These are phyloP conservation scores for Ptilonorhynchus violaceus DNA, from an alignment of 2,113 vertebrate species.

Conservation along the genomic window DNA sequence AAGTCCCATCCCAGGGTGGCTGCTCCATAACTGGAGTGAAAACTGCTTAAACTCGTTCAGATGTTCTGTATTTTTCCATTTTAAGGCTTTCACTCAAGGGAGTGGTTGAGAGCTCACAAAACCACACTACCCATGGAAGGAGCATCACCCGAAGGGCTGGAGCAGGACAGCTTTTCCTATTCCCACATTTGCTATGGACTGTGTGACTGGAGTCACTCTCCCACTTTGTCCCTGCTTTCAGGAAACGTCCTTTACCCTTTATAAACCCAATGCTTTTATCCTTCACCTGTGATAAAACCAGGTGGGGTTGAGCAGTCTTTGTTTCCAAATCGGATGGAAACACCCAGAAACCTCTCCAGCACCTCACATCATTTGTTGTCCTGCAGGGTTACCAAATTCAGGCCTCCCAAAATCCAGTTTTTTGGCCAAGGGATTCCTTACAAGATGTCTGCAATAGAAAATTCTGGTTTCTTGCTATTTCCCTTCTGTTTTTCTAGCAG, in stretches of 20 bases:
- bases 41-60: neutral
- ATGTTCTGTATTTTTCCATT: neutral
- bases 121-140: accelerated
- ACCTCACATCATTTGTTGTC: accelerated
- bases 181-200: neutral
- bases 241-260: neutral
- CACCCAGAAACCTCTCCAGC: neutral
- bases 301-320: neutral
- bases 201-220: accelerated
- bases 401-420: accelerated
- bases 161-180: neutral
- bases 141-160: neutral
- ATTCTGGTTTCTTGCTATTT: neutral
- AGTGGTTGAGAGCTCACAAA: neutral
- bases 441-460: neutral
- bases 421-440: neutral
- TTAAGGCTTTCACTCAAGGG: neutral
- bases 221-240: neutral
- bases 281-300: neutral
- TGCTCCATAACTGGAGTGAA: neutral
- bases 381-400: neutral
- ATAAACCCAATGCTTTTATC: neutral
- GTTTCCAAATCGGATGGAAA: neutral
- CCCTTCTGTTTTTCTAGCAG: neutral
- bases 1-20: accelerated